Percentiles rank a stretch among this genome's conserved stretches.
Conservation (phyloP, 2,797 vertebrate genomes). For the Mormyrus hasselquistii region DNA sequence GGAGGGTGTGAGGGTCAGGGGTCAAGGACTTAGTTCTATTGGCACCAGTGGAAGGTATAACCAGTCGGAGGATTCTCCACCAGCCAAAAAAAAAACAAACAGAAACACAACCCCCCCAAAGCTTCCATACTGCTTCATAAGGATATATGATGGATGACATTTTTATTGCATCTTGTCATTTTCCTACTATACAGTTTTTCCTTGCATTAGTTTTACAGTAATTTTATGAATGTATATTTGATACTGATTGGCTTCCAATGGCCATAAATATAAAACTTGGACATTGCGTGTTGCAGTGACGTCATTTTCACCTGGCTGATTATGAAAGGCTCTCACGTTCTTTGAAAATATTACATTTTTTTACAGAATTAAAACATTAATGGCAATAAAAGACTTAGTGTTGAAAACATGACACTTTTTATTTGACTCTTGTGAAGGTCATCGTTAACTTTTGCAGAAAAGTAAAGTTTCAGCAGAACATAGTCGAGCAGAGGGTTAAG, state of each 20-base stretch:
- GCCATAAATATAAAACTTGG: neutral
- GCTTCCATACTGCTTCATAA: neutral
- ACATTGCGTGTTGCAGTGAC: neutral
- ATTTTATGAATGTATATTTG: neutral
- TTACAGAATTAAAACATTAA: neutral
- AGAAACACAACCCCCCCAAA: neutral
- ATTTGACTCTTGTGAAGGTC: slow-evolving; percentile 1
- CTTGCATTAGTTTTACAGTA: neutral
- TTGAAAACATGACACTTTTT: neutral
- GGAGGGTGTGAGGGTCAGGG: neutral
- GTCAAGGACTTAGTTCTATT: neutral
- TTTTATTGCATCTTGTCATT: neutral
- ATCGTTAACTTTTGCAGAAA: neutral
- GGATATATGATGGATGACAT: neutral
- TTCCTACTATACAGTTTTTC: neutral
- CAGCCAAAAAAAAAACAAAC: neutral
- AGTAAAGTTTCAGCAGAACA: neutral
- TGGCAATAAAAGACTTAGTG: neutral
- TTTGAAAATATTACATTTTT: neutral
- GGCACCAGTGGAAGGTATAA: neutral
- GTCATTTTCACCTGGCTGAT: neutral
- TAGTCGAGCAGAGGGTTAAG: neutral
- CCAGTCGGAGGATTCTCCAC: neutral
- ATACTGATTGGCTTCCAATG: neutral
- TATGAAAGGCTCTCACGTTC: neutral